These are phyloP conservation scores for Aricia agestis DNA, from an alignment of 1,140 invertebrate genomes.

Conservation along the genomic window DNA sequence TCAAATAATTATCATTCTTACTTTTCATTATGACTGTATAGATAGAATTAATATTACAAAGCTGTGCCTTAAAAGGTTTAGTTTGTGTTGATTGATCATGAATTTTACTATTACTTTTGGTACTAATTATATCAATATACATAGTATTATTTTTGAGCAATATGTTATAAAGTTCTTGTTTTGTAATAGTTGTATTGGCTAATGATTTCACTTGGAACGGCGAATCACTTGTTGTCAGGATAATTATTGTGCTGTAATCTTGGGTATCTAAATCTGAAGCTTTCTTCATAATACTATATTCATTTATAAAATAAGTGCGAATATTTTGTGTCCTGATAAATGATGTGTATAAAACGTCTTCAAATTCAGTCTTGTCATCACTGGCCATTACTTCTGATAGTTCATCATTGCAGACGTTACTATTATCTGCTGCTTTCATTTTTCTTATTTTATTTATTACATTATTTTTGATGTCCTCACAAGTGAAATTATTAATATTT, in stretches of 20 bases:
- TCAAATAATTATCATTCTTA: slow-evolving; percentile 39
- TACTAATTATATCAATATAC: slow-evolving; percentile 54
- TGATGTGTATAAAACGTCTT: slow-evolving; percentile 40
- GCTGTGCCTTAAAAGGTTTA: slow-evolving; percentile 23
- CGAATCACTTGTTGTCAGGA: slow-evolving; percentile 43
- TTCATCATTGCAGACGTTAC: neutral
- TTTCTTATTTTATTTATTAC: slow-evolving; percentile 20
- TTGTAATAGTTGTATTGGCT: slow-evolving; percentile 24
- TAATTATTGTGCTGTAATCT: slow-evolving; percentile 45
- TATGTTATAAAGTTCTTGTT: slow-evolving; percentile 34
- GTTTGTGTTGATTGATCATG: slow-evolving; percentile 28
- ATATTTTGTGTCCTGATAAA: slow-evolving; percentile 37
- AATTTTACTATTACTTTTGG: slow-evolving; percentile 29
- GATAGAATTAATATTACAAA: slow-evolving; percentile 52
- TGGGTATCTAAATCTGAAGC: slow-evolving; percentile 3
- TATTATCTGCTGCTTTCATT: neutral
- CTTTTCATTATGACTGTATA: slow-evolving; percentile 44
- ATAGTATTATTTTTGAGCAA: slow-evolving; percentile 36
- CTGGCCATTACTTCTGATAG: slow-evolving; percentile 10
- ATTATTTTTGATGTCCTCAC: slow-evolving; percentile 38
- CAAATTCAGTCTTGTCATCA: slow-evolving; percentile 25
- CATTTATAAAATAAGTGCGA: slow-evolving; percentile 48
- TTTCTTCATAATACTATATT: slow-evolving; percentile 40
- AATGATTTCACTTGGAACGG: slow-evolving; percentile 16
- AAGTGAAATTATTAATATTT: slow-evolving; percentile 49